Evolutionary conservation across 1,140 invertebrate species (phyloP).

Genomic region (Formica selysi): DNA sequence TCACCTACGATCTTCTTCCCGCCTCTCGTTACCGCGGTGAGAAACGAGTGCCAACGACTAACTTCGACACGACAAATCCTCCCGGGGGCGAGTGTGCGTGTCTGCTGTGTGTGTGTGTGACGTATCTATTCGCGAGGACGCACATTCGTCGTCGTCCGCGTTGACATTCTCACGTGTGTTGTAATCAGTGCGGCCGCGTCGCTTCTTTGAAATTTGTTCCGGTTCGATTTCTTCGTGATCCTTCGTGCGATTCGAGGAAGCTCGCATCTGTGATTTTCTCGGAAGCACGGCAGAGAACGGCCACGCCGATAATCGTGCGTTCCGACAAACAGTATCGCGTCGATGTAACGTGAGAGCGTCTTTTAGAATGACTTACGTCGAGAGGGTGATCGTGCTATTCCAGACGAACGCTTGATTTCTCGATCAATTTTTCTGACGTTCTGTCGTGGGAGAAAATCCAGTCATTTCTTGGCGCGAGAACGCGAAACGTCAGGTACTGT

Average conservation of each 20-base stretch:
- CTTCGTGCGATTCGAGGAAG: conserved; percentile 5
- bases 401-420: not conserved
- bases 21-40: conserved; percentile 36
- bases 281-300: conserved; percentile 1
- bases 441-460: conserved; percentile 11
- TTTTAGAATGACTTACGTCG: not conserved
- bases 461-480: conserved; percentile 39
- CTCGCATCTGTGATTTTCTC: conserved; percentile 18
- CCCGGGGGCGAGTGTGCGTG: not conserved
- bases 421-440: not conserved
- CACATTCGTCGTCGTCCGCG: not conserved
- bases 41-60: conserved; percentile 11
- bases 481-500: conserved; percentile 66
- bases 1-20: conserved; percentile 13
- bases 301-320: conserved; percentile 36
- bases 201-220: conserved; percentile 24
- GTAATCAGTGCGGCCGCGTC: not conserved
- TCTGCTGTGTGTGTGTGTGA: not conserved
- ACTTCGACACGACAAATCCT: conserved; percentile 2
- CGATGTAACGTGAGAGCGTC: conserved; percentile 32
- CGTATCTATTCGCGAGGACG: not conserved
- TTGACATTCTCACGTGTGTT: conserved; percentile 20
- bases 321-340: conserved; percentile 1
- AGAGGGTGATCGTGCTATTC: not conserved
- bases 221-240: conserved; percentile 21